These are phyloP conservation scores for Artemia sinica DNA, from an alignment of 2,888 invertebrate species.

Conservation along the genomic window DNA sequence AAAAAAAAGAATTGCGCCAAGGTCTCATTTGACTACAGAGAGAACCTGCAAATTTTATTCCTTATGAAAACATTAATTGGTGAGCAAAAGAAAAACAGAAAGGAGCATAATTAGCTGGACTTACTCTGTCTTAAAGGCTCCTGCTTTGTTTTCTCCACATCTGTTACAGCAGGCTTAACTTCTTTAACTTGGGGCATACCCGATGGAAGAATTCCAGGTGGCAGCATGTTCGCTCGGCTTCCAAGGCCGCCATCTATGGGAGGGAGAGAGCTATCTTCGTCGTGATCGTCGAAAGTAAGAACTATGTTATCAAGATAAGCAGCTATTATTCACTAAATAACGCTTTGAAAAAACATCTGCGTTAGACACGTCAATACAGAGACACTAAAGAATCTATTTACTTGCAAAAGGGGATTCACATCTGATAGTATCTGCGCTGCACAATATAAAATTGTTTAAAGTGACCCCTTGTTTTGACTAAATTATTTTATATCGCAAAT, in stretches of 20 bases:
- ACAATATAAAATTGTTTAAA: too few relatives aligned
- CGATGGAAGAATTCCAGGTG: slow-evolving; percentile 75
- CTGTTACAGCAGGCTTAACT: slow-evolving; percentile 76
- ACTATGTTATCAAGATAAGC: slow-evolving; percentile 39
- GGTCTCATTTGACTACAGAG: neutral
- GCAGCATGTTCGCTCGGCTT: slow-evolving; percentile 62
- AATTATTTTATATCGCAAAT: too few relatives aligned
- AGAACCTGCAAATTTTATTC: neutral
- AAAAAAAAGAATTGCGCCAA: neutral
- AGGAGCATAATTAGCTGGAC: slow-evolving; percentile 26
- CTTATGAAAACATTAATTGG: too few relatives aligned
- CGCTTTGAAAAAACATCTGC: too few relatives aligned
- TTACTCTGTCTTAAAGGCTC: slow-evolving; percentile 46
- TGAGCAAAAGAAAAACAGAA: slow-evolving; percentile 13
- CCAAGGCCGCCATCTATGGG: slow-evolving; percentile 43
- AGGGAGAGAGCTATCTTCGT: slow-evolving; percentile 60
- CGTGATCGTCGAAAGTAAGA: slow-evolving; percentile 78
- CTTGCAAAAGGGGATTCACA: too few relatives aligned
- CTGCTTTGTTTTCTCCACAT: slow-evolving; percentile 54
- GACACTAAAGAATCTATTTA: too few relatives aligned
- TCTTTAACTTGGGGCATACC: slow-evolving; percentile 90
- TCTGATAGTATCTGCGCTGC: too few relatives aligned
- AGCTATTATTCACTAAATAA: neutral
- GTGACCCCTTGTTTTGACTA: too few relatives aligned
- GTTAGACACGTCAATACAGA: too few relatives aligned